Evolutionary conservation across 2,797 vertebrate genomes (phyloP).

Genomic region (Premnoplex brunnescens): DNA sequence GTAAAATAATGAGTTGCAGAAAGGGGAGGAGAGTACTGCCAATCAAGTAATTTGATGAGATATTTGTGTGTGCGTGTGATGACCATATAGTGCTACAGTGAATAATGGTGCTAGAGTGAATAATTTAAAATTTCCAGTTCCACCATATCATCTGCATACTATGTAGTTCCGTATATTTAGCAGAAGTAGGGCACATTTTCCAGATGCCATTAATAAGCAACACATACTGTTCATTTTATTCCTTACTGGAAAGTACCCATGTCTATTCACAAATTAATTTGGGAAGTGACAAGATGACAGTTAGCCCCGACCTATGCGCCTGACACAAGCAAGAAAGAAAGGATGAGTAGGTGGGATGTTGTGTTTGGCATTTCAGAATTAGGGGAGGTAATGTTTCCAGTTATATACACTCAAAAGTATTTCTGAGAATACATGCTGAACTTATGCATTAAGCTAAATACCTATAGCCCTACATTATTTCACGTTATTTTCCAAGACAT

Average conservation of each 20-base stretch:
- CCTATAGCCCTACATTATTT: not conserved
- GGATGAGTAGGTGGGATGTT: slow-evolving; percentile 30
- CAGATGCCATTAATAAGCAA: slow-evolving; percentile 31
- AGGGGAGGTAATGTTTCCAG: slow-evolving; percentile 34
- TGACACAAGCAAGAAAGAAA: slow-evolving; percentile 29
- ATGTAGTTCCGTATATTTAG: slow-evolving; percentile 38
- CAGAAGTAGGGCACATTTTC: slow-evolving; percentile 56
- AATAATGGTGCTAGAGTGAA: not conserved
- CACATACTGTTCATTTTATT: slow-evolving; percentile 32
- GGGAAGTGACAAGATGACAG: slow-evolving; percentile 45
- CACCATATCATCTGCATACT: not conserved
- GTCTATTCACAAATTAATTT: slow-evolving; percentile 50
- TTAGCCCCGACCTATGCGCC: not conserved
- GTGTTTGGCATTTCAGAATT: slow-evolving; percentile 21
- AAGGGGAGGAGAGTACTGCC: not conserved
- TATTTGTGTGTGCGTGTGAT: not conserved
- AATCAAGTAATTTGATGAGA: not conserved
- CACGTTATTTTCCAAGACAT: slow-evolving; percentile 3
- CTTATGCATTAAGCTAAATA: slow-evolving; percentile 2
- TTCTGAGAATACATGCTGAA: slow-evolving; percentile 13
- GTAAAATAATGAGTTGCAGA: not conserved
- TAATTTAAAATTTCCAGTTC: slow-evolving; percentile 8
- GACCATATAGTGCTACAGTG: not conserved
- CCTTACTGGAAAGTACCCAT: slow-evolving; percentile 65
- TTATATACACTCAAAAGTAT: slow-evolving; percentile 7